A percentile compares a stretch with the other conserved stretches of the same genome.
Conservation (phyloP, 2,797 vertebrate genomes). For the Oceanodroma leucorhoa region DNA sequence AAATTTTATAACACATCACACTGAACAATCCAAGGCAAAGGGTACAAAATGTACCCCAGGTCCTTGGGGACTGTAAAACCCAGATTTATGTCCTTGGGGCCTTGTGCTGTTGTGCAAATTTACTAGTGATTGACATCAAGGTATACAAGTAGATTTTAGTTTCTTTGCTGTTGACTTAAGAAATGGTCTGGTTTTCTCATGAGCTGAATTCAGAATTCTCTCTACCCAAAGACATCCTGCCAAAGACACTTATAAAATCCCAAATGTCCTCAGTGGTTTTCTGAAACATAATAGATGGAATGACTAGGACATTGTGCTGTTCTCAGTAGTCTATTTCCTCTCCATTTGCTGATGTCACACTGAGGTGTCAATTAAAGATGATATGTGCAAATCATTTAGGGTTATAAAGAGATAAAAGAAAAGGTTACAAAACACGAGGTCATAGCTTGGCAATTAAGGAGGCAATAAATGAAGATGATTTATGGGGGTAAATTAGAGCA, state of each 20-base stretch:
- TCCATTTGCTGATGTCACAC: conserved; percentile 71
- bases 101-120: not conserved
- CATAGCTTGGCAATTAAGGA: conserved; percentile 64
- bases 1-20: not conserved
- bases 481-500: conserved; percentile 24
- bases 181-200: not conserved
- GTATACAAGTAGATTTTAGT: not conserved
- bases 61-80: not conserved
- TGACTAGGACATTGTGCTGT: conserved; percentile 10
- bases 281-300: conserved; percentile 14
- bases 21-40: not conserved
- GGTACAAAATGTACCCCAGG: not conserved
- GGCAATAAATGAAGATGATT: conserved; percentile 63
- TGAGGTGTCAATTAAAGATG: conserved; percentile 76
- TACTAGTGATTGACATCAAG: not conserved
- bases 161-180: not conserved
- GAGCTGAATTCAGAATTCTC: not conserved
- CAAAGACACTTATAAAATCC: not conserved
- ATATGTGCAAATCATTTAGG: conserved; percentile 75
- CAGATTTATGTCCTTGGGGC: not conserved
- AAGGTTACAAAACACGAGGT: conserved; percentile 68
- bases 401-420: conserved; percentile 68
- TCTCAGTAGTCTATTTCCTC: conserved; percentile 37
- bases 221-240: not conserved
- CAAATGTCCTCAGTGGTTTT: not conserved